Evolutionary conservation across 2,113 vertebrate genomes (phyloP).

Genomic region (Caretta caretta): DNA sequence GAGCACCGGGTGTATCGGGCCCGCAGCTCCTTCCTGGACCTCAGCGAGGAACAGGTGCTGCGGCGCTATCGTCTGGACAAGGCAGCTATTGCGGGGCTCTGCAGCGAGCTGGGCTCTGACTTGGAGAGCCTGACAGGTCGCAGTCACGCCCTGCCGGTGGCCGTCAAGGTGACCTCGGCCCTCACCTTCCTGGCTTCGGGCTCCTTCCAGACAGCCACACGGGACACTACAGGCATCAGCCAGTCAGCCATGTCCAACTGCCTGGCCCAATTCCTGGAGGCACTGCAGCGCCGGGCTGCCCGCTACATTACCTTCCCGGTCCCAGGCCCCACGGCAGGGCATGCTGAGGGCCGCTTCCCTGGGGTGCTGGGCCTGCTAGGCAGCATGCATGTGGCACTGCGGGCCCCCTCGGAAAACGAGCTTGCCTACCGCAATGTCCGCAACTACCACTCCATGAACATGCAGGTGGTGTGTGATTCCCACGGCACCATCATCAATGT

Average conservation of each 20-base stretch:
- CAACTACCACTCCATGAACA: not conserved
- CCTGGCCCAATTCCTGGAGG: not conserved
- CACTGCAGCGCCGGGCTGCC: not conserved
- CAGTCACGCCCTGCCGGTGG: not conserved
- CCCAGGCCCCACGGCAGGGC: not conserved
- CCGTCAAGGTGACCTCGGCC: not conserved
- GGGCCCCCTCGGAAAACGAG: not conserved
- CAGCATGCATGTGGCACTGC: not conserved
- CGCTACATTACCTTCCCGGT: not conserved
- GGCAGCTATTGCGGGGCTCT: not conserved
- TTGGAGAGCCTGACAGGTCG: not conserved
- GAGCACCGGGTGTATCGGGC: not conserved
- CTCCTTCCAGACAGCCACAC: not conserved
- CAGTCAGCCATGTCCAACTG: not conserved
- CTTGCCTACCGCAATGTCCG: not conserved
- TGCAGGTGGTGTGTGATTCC: not conserved
- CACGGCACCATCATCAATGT: not conserved
- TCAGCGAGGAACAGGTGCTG: not conserved
- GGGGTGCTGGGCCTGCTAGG: not conserved
- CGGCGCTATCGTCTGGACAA: not conserved
- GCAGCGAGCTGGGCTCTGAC: not conserved
- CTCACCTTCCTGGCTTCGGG: not conserved
- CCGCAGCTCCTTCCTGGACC: not conserved
- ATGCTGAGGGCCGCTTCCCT: not conserved
- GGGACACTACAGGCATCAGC: not conserved